A percentile compares a stretch with the other conserved stretches of the same genome.
Evolutionary conservation across 2,888 invertebrate genomes (phyloP).

Genomic region (Labia minor): DNA sequence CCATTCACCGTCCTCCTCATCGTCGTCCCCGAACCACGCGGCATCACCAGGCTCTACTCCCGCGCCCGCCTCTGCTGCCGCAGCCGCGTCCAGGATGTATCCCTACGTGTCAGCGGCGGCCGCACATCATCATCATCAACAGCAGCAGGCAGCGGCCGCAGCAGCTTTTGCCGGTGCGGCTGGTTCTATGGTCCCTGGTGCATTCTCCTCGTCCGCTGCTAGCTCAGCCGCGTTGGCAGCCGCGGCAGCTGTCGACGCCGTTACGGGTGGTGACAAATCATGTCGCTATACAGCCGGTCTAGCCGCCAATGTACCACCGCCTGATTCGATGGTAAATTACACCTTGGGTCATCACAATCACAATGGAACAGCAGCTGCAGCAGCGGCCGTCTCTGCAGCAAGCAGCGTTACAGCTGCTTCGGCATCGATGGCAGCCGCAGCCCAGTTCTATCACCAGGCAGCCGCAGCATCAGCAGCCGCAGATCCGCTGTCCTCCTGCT

Average conservation of each 20-base stretch:
- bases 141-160: slow-evolving; percentile 54
- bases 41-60: slow-evolving; percentile 46
- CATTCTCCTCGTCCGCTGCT: slow-evolving; percentile 28
- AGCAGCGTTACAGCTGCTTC: slow-evolving; percentile 61
- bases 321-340: slow-evolving; percentile 70
- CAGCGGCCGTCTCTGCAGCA: slow-evolving; percentile 40
- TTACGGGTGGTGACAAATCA: slow-evolving; percentile 62
- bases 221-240: slow-evolving; percentile 42
- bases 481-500: slow-evolving; percentile 71
- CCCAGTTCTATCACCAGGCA: slow-evolving; percentile 85
- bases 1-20: slow-evolving; percentile 29
- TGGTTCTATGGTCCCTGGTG: slow-evolving; percentile 42
- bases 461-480: slow-evolving; percentile 57
- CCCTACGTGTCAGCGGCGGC: slow-evolving; percentile 73
- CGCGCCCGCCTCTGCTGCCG: not conserved
- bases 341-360: slow-evolving; percentile 65
- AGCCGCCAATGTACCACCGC: slow-evolving; percentile 46
- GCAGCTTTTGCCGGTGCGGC: slow-evolving; percentile 51
- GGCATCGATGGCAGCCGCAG: slow-evolving; percentile 59
- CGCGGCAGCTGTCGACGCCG: slow-evolving; percentile 54
- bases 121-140: slow-evolving; percentile 56
- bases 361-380: slow-evolving; percentile 45
- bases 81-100: slow-evolving; percentile 67
- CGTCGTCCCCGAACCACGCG: slow-evolving; percentile 36
- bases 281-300: slow-evolving; percentile 63